Evolutionary conservation across 2,888 invertebrate species (phyloP), one percentile per base, ranked within the genome.

Genomic region (Tridacna gigas): DNA sequence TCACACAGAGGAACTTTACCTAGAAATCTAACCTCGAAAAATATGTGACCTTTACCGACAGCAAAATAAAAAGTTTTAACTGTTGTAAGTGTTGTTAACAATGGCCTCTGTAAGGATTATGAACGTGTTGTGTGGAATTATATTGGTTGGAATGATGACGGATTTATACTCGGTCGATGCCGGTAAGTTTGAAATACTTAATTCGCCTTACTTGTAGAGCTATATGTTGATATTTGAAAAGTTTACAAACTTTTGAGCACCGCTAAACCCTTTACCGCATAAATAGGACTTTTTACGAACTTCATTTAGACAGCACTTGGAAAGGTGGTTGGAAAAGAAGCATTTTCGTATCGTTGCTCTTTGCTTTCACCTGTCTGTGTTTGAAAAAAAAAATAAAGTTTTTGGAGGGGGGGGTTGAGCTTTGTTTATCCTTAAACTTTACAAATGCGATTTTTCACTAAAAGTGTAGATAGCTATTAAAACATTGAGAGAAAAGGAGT

Each of bases 11-110:
- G 67, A 37, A 45, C 67, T 67, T 45, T 67, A 67, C 67, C 45
- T 67, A 67, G 67, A 20, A 67, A 45, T 15, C 67, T 67, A 67
- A 45, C 67, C 67, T 67, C 45, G 45, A 67, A 67, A 67, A 67
- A 67, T 67, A 67, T 67, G 67, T 67, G 67, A 67, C 67, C 67
- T 67, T 67, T 45, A 45, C 20, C 45, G 67, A 45, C 45, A 67
- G 45, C 15, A 9, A 56, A n/a, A 9, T 20, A 18, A 28, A 67
- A 45, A 67, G n/a, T 37, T 67, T 37, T 67, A 67, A 45, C n/a
- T 67, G 45, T 37, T 67, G 67, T 45, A 67, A 67, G 67, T 67
- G 37, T 37, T 67, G 45, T 45, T 45, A 67, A 67, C 67, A 67
- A 67, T 67, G 67, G 67, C 67, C 37, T 67, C 37, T 37, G 0